Percentiles rank a stretch among this genome's conserved stretches.
These are phyloP conservation scores for Regulus satrapa DNA, from an alignment of 2,113 vertebrate genomes.

Conservation along the genomic window DNA sequence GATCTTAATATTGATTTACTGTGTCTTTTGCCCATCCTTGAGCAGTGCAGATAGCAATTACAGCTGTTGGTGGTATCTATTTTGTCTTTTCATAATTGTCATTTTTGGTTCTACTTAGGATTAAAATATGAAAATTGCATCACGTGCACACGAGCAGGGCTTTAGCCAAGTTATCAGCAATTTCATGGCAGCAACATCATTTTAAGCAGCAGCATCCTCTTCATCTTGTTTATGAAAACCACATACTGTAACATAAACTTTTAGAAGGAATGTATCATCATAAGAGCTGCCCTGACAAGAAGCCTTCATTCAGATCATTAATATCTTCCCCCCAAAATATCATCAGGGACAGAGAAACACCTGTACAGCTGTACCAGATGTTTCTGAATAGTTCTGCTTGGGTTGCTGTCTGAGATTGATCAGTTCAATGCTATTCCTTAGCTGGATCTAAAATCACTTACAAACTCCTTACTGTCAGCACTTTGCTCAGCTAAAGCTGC, in stretches of 20 bases:
- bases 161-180: slow-evolving; percentile 67
- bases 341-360: not conserved
- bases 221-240: slow-evolving; percentile 69
- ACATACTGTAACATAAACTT: slow-evolving; percentile 51
- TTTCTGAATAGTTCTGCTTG: slow-evolving; percentile 41
- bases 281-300: slow-evolving; percentile 24
- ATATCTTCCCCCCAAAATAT: slow-evolving; percentile 25
- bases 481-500: not conserved
- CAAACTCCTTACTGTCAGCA: not conserved
- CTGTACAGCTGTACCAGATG: slow-evolving; percentile 58
- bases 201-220: slow-evolving; percentile 35
- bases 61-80: slow-evolving; percentile 76
- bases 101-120: slow-evolving; percentile 77
- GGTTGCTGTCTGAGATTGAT: slow-evolving; percentile 6
- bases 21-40: slow-evolving; percentile 67
- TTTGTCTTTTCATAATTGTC: slow-evolving; percentile 82
- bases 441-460: not conserved
- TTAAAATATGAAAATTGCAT: slow-evolving; percentile 81
- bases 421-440: not conserved
- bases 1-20: slow-evolving; percentile 82
- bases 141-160: slow-evolving; percentile 46
- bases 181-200: slow-evolving; percentile 41
- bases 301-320: slow-evolving; percentile 11
- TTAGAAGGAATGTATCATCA: slow-evolving; percentile 4
- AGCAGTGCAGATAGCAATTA: slow-evolving; percentile 74